Base-by-base conservation (phyloP, 2,113 vertebrate genomes). In the Taxidea taxus region DNA sequence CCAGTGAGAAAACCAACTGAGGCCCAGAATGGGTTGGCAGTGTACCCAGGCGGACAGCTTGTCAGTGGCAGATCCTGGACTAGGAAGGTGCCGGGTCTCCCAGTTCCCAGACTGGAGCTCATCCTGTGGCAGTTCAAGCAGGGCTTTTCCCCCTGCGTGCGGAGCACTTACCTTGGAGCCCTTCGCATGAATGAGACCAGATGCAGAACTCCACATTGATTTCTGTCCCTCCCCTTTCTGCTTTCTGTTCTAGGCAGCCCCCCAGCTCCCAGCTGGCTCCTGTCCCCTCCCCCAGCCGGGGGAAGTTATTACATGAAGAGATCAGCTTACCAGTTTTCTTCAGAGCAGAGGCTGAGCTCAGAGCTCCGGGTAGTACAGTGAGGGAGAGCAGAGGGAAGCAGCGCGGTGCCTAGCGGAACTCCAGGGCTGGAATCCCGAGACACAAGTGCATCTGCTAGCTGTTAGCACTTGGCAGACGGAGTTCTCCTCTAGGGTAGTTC, bases 321-420 rank as follows among this genome's bases (percentile, higher is more conserved):
- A 99, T 99, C 99, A 99, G 98, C 99, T 99, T 99, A 99, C 99
- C 99, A 99, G 99, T 98, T 99, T 98, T 98, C 99, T 99, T 95
- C 98, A 95, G 98, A 98, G 99, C 98, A 92, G 98, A 97, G 98
- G 98, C 99, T 98, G 98, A 97, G 98, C 99, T 98, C 98, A 97
- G 98, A 99, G 99, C 98, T 97, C 97, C 90, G 97, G 98, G 98
- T 92, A 97, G 98, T 95, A 60, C 88, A 84, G 94, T 87, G 97
- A 97, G 92, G 86, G 85, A 92, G 98, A 98, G 98, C 95, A 87
- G 96, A 51, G 92, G 97, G 93, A 94, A 47, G 18, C 74, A 34
- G 91, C 54, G 75, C 85, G 62, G 97, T 97, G 98, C 98, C 98
- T 97, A 66, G 83, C 12, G 47, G 97, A 98, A 31, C 97, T 91